phyloP scores from a whole-genome alignment of 2,888 invertebrate genomes.

The Drosophila rubida region DNA sequence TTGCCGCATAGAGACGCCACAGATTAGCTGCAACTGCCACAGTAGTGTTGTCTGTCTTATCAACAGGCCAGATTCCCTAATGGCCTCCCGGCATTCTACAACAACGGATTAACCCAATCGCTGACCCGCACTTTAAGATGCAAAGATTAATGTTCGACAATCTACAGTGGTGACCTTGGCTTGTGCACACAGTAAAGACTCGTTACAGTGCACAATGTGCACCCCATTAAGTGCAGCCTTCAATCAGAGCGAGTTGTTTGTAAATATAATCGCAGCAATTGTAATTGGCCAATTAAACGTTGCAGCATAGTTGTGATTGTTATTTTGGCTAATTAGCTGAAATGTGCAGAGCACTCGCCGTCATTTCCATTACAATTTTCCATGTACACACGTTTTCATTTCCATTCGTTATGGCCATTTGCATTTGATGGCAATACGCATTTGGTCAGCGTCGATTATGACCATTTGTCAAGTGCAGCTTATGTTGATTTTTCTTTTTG shows the following conservation, averaged over 20 bases:
- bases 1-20: constrained; percentile 11
- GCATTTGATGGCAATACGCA: constrained; percentile 29
- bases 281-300: constrained; percentile 45
- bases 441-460: constrained; percentile 29
- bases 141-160: constrained; percentile 35
- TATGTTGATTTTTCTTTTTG: constrained; percentile 1
- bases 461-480: constrained; percentile 47
- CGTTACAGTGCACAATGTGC: constrained; percentile 13
- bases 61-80: constrained; percentile 7
- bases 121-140: constrained; percentile 32
- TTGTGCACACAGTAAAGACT: constrained; percentile 35
- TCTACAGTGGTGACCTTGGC: constrained; percentile 39
- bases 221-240: constrained; percentile 26
- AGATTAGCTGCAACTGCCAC: constrained; percentile 5
- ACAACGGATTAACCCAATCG: constrained; percentile 9
- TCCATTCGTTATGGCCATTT: constrained; percentile 25
- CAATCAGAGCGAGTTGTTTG: constrained; percentile 18
- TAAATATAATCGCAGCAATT: constrained; percentile 6
- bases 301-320: constrained; percentile 23
- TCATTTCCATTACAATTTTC: constrained; percentile 10
- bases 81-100: neutral
- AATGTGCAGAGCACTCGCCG: constrained; percentile 17
- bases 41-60: constrained; percentile 24
- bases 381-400: neutral
- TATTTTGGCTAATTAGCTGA: constrained; percentile 39